Evolutionary conservation across 2,113 vertebrate genomes (phyloP).

Genomic region (Thryonomys swinderianus): DNA sequence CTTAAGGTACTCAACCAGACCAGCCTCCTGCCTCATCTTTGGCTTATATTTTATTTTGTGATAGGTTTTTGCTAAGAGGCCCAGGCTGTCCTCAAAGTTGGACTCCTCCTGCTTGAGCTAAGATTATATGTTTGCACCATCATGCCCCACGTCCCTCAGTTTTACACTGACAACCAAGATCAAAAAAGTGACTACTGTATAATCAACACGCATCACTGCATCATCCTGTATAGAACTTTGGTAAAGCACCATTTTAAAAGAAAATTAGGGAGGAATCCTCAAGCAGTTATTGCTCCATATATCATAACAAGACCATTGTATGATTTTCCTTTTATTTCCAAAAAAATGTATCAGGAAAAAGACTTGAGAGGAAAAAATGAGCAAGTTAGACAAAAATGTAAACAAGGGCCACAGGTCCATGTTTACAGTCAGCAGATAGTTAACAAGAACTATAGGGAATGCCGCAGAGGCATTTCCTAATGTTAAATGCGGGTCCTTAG

Average conservation of each 20-base stretch:
- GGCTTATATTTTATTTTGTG: neutral
- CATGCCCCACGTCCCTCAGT: neutral
- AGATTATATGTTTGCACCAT: neutral
- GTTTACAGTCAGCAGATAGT: neutral
- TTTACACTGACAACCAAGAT: neutral
- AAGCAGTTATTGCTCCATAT: neutral
- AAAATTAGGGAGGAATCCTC: neutral
- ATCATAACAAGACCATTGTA: neutral
- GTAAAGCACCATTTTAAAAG: neutral
- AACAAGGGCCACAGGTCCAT: neutral
- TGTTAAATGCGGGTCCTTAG: conserved; percentile 14
- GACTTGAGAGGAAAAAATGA: neutral
- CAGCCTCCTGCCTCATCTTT: neutral
- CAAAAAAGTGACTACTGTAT: neutral
- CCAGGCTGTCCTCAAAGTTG: neutral
- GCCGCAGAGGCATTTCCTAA: conserved; percentile 40
- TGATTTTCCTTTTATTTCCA: no score
- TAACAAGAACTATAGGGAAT: neutral
- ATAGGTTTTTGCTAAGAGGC: neutral
- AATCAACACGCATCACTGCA: neutral
- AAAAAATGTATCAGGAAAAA: neutral
- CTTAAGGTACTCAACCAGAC: neutral
- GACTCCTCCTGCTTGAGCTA: neutral
- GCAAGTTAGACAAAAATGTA: neutral
- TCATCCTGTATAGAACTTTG: neutral